Percentiles rank a stretch among this genome's conserved stretches.
These are phyloP conservation scores for Philaethria dido DNA, from an alignment of 2,888 invertebrate species.

Conservation along the genomic window DNA sequence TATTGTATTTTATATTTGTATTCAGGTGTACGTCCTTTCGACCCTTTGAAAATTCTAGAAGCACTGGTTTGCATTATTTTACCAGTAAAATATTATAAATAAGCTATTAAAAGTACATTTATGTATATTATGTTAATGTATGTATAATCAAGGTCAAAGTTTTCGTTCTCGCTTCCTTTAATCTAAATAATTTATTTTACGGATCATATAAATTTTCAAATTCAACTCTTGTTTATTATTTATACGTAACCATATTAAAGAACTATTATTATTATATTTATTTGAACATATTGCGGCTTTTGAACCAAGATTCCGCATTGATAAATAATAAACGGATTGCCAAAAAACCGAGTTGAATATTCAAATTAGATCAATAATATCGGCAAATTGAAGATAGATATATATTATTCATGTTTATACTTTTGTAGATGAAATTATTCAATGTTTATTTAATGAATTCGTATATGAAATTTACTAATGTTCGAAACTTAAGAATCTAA, in stretches of 20 bases:
- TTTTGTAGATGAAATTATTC: neutral
- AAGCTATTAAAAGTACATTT: neutral
- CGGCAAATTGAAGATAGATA: neutral
- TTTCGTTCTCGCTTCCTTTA: constrained; percentile 12
- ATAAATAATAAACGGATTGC: constrained; percentile 19
- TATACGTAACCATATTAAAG: neutral
- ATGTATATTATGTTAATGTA: constrained; percentile 3
- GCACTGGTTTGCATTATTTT: constrained; percentile 24
- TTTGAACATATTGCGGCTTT: constrained; percentile 10
- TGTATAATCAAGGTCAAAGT: constrained; percentile 2
- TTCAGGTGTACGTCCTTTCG: constrained; percentile 47
- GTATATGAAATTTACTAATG: neutral
- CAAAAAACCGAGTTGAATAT: constrained; percentile 3
- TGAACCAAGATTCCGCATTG: neutral
- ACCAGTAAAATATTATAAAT: constrained; percentile 16
- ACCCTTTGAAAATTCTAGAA: constrained; percentile 46
- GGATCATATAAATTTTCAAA: neutral
- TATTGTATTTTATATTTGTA: constrained; percentile 55
- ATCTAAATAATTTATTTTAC: neutral
- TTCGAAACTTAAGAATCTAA: constrained; percentile 1
- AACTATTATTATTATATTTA: neutral
- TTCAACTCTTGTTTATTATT: neutral
- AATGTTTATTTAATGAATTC: neutral
- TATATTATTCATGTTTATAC: neutral
- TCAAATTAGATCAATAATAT: constrained; percentile 2